Conservation (phyloP, 2,113 vertebrate genomes). For the Alouatta palliata region DNA sequence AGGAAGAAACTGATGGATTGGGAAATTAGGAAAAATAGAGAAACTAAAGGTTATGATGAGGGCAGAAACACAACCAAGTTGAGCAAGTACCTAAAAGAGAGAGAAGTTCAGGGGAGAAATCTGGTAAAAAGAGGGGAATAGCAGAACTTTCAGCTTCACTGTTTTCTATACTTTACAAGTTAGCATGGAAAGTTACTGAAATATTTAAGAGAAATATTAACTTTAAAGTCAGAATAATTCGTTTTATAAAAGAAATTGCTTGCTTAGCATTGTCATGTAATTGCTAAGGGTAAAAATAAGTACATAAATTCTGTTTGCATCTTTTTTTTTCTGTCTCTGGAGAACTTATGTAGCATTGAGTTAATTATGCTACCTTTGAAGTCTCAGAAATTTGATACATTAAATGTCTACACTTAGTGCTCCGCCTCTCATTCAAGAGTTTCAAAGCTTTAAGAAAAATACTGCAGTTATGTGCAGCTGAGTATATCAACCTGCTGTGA, state of each 20-base stretch:
- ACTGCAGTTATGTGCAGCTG: background rate
- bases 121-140: background rate
- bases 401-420: conserved; percentile 29
- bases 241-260: conserved; percentile 50
- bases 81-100: background rate
- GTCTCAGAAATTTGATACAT: conserved; percentile 54
- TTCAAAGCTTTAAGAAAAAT: conserved; percentile 57
- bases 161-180: background rate
- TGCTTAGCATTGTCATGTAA: conserved; percentile 57
- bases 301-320: conserved; percentile 45
- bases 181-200: background rate
- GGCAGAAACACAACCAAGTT: background rate
- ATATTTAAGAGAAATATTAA: background rate
- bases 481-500: conserved; percentile 23
- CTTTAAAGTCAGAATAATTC: conserved; percentile 39
- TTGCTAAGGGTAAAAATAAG: background rate
- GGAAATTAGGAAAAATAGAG: background rate
- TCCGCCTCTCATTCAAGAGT: conserved; percentile 40
- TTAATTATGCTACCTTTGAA: conserved; percentile 70
- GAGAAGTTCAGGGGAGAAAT: background rate
- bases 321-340: conserved; percentile 20
- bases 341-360: conserved; percentile 56
- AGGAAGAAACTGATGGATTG: background rate
- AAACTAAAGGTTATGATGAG: background rate
- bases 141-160: background rate